phyloP scores from a whole-genome alignment of 2,888 invertebrate genomes.

The Drosophila lacicola region DNA sequence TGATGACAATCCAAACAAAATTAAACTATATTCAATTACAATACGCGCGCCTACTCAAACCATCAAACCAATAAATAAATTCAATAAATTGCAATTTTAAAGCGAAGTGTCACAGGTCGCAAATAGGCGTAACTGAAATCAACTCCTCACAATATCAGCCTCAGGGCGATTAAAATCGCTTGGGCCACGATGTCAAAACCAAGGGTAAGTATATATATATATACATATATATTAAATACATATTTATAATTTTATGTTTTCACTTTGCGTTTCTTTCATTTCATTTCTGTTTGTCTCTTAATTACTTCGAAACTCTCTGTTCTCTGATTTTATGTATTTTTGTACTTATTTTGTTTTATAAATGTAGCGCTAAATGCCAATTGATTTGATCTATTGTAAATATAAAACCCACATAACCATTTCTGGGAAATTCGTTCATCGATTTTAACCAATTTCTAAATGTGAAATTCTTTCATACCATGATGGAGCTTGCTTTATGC shows the following conservation, averaged over 20 bases:
- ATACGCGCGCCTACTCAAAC: constrained; percentile 41
- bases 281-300: constrained; percentile 31
- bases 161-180: constrained; percentile 30
- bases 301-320: constrained; percentile 31
- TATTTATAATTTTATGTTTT: constrained; percentile 36
- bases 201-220: constrained; percentile 64
- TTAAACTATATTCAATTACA: constrained; percentile 34
- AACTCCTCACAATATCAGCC: constrained; percentile 48
- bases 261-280: constrained; percentile 42
- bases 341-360: constrained; percentile 25
- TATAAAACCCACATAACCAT: constrained; percentile 43
- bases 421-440: constrained; percentile 35
- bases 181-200: constrained; percentile 42
- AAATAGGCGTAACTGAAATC: constrained; percentile 80
- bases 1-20: constrained; percentile 57
- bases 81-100: constrained; percentile 68
- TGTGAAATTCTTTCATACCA: constrained; percentile 45
- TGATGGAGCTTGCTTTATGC: constrained; percentile 46
- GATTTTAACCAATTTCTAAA: constrained; percentile 49
- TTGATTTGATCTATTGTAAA: constrained; percentile 67
- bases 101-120: constrained; percentile 82
- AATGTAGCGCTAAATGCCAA: constrained; percentile 52
- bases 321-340: constrained; percentile 40
- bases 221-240: no score
- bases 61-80: constrained; percentile 60